These are phyloP conservation scores for Callithrix jacchus DNA, from an alignment of 2,113 vertebrate genomes.

Conservation along the genomic window DNA sequence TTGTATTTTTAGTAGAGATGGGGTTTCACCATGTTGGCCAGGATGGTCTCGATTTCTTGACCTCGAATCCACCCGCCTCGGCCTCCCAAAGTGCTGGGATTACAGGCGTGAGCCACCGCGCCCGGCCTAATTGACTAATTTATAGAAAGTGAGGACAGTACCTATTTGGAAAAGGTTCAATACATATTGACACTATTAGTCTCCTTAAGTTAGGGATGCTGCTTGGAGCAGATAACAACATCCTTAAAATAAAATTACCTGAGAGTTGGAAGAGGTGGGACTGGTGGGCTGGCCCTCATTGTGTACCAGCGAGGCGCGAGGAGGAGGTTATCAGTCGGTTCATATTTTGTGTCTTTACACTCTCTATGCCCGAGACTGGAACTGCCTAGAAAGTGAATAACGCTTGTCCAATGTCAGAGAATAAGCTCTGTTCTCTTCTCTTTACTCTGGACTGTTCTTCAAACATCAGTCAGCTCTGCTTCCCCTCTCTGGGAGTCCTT, in stretches of 20 bases:
- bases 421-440: neutral
- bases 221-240: neutral
- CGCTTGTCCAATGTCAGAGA: rapidly evolving
- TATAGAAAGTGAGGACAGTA: neutral
- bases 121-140: neutral
- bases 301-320: too few species aligned
- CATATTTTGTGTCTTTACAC: neutral
- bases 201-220: neutral
- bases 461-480: neutral
- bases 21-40: too few species aligned
- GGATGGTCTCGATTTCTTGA: too few species aligned
- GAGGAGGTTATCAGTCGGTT: neutral
- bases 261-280: neutral
- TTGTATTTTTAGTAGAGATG: too few species aligned
- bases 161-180: neutral
- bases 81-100: too few species aligned
- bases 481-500: neutral
- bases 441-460: neutral
- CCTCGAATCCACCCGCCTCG: too few species aligned
- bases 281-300: neutral
- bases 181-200: neutral
- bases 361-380: too few species aligned
- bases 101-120: too few species aligned
- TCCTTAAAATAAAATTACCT: neutral
- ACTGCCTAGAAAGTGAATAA: neutral